Percentiles rank a stretch among this genome's conserved stretches.
Evolutionary conservation across 2,888 invertebrate species (phyloP).

Genomic region (Thereva unica): DNA sequence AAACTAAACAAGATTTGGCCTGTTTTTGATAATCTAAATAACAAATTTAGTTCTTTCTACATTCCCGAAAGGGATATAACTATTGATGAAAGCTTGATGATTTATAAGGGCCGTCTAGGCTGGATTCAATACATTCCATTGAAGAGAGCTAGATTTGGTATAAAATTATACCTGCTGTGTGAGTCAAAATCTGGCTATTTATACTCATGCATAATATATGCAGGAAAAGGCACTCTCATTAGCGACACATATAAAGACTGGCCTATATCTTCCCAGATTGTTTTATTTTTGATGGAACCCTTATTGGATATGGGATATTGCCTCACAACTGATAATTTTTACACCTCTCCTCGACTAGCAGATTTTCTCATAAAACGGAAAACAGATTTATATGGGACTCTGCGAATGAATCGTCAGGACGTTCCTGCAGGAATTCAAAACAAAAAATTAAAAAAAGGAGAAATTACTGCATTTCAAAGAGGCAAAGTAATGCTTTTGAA

Average conservation of each 20-base stretch:
- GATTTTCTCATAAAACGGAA: too few species aligned
- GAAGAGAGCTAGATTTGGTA: neutral
- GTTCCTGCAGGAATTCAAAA: neutral
- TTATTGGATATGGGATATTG: conserved; percentile 2
- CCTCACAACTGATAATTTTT: neutral
- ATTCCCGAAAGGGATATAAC: conserved; percentile 40
- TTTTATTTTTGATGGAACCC: neutral
- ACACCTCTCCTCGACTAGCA: neutral
- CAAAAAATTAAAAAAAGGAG: neutral
- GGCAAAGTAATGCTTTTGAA: neutral
- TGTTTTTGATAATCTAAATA: conserved; percentile 36
- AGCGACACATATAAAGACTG: neutral
- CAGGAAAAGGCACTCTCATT: neutral
- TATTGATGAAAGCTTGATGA: conserved; percentile 43
- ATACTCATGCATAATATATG: neutral
- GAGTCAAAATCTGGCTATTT: neutral
- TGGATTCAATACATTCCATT: conserved; percentile 9
- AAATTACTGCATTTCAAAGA: neutral
- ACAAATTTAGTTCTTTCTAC: neutral
- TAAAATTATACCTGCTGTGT: neutral
- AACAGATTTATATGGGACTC: neutral
- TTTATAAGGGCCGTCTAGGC: conserved; percentile 42
- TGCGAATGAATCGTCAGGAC: neutral
- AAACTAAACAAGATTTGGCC: conserved; percentile 39
- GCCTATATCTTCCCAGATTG: neutral